phyloP scores from a whole-genome alignment of 53 echinoderm and acorn worm genomes.

The Crossaster papposus region DNA sequence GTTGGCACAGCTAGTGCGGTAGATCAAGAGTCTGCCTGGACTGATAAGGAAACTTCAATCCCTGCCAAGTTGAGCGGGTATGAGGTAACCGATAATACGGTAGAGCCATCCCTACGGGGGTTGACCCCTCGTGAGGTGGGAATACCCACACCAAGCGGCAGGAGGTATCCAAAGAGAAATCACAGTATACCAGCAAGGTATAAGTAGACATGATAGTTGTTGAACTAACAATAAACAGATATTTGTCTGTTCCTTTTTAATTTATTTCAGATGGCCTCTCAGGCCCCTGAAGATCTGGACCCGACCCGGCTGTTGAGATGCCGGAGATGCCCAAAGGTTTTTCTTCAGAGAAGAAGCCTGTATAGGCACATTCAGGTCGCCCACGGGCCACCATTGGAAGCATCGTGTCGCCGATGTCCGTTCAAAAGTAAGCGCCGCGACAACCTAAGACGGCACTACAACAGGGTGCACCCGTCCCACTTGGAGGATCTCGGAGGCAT shows the following conservation, averaged over 20 bases:
- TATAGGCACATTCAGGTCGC: neutral
- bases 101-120: constrained; percentile 6
- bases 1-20: neutral
- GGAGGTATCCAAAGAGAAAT: constrained; percentile 6
- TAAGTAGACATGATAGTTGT: neutral
- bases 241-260: neutral
- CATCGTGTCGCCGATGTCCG: neutral
- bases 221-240: neutral
- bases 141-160: neutral
- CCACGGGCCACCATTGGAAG: too few species aligned
- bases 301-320: neutral
- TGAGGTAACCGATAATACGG: neutral
- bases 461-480: constrained; percentile 3
- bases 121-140: neutral
- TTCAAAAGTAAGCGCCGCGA: neutral
- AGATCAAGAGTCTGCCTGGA: neutral
- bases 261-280: neutral
- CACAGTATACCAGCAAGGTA: constrained; percentile 11
- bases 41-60: neutral
- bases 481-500: neutral
- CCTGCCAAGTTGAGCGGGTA: neutral
- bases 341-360: neutral
- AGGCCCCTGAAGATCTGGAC: constrained; percentile 20
- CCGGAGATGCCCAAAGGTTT: constrained; percentile 19
- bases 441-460: neutral